Evolutionary conservation across 2,888 invertebrate species (phyloP).

Genomic region (Morpho deidamia): DNA sequence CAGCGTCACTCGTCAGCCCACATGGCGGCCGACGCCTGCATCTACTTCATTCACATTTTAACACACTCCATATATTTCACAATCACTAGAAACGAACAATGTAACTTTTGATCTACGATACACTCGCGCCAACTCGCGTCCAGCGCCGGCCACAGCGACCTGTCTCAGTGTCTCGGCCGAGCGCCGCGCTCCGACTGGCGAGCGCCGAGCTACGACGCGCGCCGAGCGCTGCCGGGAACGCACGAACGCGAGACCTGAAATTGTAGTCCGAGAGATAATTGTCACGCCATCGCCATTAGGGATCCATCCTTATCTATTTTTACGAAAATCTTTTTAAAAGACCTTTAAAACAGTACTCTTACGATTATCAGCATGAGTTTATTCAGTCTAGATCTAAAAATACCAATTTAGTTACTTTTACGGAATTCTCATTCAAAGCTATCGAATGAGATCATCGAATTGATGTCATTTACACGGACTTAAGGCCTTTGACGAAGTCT

Average conservation of each 20-base stretch:
- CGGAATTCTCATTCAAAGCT: neutral
- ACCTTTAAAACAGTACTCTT: constrained; percentile 9
- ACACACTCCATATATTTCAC: neutral
- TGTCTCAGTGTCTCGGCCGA: neutral
- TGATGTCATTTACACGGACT: constrained; percentile 21
- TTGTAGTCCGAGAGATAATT: constrained; percentile 4
- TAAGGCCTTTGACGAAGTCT: constrained; percentile 22
- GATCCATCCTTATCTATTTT: no score
- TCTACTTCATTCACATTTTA: neutral
- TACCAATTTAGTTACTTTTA: constrained; percentile 15
- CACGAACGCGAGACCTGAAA: constrained; percentile 12
- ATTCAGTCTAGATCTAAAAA: constrained; percentile 7
- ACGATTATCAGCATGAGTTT: constrained; percentile 17
- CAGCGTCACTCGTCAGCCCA: neutral
- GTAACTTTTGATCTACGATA: neutral
- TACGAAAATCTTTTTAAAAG: neutral
- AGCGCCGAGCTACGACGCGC: constrained; percentile 8
- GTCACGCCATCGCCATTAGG: neutral
- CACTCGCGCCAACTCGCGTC: neutral
- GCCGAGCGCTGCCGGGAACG: constrained; percentile 10
- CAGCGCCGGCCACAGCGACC: neutral
- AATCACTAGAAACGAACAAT: neutral
- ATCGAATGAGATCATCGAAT: constrained; percentile 9
- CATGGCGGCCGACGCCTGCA: neutral
- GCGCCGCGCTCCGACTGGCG: neutral